Conservation (phyloP, 2,888 invertebrate species). For the Dioctria linearis region DNA sequence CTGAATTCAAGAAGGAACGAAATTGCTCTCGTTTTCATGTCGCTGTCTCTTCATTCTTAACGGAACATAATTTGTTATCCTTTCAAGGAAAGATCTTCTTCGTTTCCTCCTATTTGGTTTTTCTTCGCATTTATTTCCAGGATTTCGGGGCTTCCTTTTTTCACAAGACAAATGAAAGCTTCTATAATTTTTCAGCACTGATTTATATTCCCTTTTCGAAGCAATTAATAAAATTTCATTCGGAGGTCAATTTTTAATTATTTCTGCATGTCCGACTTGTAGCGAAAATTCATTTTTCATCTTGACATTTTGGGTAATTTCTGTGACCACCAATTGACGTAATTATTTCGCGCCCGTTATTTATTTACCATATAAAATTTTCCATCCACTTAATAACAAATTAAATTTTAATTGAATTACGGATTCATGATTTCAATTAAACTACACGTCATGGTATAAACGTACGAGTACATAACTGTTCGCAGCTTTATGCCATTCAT, state of each 20-base stretch:
- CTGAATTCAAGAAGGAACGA: conserved; percentile 38
- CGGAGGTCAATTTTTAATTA: conserved; percentile 42
- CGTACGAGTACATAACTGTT: too few species aligned
- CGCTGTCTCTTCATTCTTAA: conserved; percentile 52
- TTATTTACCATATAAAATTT: conserved; percentile 32
- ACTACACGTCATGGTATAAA: too few species aligned
- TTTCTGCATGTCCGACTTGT: conserved; percentile 22
- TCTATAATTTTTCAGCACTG: neutral
- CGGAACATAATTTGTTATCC: conserved; percentile 45
- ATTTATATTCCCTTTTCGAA: conserved; percentile 41
- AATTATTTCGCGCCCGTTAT: conserved; percentile 27
- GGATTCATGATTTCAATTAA: conserved; percentile 1
- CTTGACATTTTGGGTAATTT: conserved; percentile 36
- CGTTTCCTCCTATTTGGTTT: conserved; percentile 21
- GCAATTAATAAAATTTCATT: conserved; percentile 42
- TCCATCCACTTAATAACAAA: conserved; percentile 22
- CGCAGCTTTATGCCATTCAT: too few species aligned
- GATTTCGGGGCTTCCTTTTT: conserved; percentile 1
- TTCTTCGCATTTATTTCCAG: conserved; percentile 3
- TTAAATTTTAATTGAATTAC: conserved; percentile 33
- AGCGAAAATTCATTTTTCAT: conserved; percentile 26
- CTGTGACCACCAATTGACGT: conserved; percentile 35
- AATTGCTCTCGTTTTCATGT: conserved; percentile 36
- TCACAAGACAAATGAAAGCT: conserved; percentile 15
- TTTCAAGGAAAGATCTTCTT: conserved; percentile 16